Evolutionary conservation across 2,113 vertebrate species (phyloP), one percentile per base, ranked within the genome.

Genomic region (Axis porcinus): DNA sequence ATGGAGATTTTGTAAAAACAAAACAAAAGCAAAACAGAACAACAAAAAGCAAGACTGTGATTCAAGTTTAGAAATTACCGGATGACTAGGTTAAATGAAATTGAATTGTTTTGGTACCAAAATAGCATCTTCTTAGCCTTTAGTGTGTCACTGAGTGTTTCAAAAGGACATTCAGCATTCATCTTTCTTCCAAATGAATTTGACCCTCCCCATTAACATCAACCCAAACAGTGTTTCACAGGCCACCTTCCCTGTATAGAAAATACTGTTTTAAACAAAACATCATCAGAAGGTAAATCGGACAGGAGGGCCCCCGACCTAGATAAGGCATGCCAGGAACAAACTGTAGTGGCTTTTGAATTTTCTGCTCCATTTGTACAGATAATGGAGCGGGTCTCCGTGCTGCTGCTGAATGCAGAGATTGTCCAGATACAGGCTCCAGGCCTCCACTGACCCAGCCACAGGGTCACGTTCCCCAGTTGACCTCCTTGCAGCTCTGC

Each of bases 361-460:
- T 95, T 92, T 97, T 97, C 97, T 96, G 97, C 97, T 98, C 97
- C 87, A 86, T 89, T 97, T 97, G 21, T 82, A 70, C 60, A 92
- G 95, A 88, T 55, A 67, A 58, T n/a, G n/a, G 90, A 64, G 2
- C 1, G 0, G 5, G 58, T 25, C 70, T 27, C 30, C 6, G 15
- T 0, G 1, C 36, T 25, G 67, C 94, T 6, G 9, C 28, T 67
- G 94, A 93, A 67, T 17, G 89, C 28, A 67, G 62, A 67, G 54
- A 36, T 40, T 81, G 55, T 96, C 84, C 47, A 55, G 82, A 43
- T 19, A 2, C 1, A 1, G 84, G 55, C 52, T 23, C 70, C 17
- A 0, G 15, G 62, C 86, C 64, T n/a, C 10, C 6, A 0, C 54
- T 15, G 74, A 23, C 83, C 40, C 62, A 5, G 95, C 90, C 86